These are phyloP conservation scores for Centropus unirufus DNA, from an alignment of 2,113 vertebrate species.

Conservation along the genomic window DNA sequence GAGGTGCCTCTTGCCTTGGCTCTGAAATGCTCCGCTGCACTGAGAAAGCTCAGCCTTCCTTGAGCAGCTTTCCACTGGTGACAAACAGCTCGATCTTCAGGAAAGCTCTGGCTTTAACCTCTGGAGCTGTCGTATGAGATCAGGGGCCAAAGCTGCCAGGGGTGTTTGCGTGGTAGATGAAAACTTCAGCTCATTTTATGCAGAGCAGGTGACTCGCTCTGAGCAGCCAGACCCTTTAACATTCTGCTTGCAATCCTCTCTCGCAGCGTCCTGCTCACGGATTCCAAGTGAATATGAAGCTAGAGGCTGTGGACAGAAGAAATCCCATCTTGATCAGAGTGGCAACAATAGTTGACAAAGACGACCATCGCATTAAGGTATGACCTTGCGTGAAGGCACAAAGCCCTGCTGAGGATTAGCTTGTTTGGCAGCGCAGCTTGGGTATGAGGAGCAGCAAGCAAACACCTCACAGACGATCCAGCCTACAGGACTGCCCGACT, in stretches of 20 bases:
- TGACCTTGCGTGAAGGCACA: not conserved
- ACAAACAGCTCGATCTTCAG: not conserved
- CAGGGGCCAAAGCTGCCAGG: not conserved
- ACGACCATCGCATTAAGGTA: slow-evolving; percentile 85
- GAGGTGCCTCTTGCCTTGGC: not conserved
- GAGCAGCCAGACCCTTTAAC: not conserved
- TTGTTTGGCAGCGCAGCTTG: not conserved
- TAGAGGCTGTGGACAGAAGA: slow-evolving; percentile 86
- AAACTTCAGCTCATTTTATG: not conserved
- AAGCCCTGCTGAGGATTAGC: not conserved
- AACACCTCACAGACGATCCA: not conserved
- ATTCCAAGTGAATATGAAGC: slow-evolving; percentile 81
- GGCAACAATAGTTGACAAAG: slow-evolving; percentile 79
- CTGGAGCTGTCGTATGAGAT: not conserved
- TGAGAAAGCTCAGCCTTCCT: not conserved
- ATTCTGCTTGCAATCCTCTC: not conserved
- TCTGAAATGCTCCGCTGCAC: not conserved
- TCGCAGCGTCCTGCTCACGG: slow-evolving; percentile 82
- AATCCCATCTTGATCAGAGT: slow-evolving; percentile 87
- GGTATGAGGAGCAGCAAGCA: not conserved
- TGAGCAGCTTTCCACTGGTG: not conserved
- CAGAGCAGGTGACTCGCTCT: not conserved
- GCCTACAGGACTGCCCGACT: not conserved
- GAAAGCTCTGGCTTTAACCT: not conserved
- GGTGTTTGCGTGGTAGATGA: not conserved